Percentiles rank a stretch among this genome's conserved stretches.
These are phyloP conservation scores for Drosophila limbata DNA, from an alignment of 2,888 invertebrate species.

Conservation along the genomic window DNA sequence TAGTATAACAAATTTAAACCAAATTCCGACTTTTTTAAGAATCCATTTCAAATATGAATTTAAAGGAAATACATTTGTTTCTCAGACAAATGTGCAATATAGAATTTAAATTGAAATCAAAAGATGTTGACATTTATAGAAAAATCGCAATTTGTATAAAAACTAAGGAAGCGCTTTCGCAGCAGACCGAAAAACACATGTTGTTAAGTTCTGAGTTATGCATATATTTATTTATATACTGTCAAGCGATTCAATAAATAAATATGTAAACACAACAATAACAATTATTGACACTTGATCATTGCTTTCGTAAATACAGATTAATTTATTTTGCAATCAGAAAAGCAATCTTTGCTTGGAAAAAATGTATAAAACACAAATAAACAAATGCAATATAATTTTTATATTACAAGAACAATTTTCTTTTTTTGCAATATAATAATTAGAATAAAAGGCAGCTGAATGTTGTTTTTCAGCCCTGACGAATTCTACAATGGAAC, in stretches of 20 bases:
- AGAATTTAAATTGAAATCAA: conserved; percentile 8
- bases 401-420: not conserved
- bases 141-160: conserved; percentile 20
- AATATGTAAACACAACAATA: conserved; percentile 4
- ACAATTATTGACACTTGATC: conserved; percentile 7
- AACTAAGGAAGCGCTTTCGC: conserved; percentile 2
- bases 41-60: conserved; percentile 4
- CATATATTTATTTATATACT: conserved; percentile 9
- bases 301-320: conserved; percentile 6
- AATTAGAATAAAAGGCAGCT: not conserved
- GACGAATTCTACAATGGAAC: not conserved
- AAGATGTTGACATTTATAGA: conserved; percentile 12
- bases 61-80: conserved; percentile 5
- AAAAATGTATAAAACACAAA: not conserved
- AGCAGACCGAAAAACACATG: conserved; percentile 11
- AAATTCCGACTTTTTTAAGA: conserved; percentile 12
- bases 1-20: conserved; percentile 22
- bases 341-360: not conserved
- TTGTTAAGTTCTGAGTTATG: conserved; percentile 6
- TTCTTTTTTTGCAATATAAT: not conserved
- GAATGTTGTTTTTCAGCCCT: not conserved
- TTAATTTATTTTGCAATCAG: conserved; percentile 2
- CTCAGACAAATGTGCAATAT: conserved; percentile 16
- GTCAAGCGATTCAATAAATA: conserved; percentile 13
- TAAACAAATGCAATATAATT: conserved; percentile 1